phyloP scores from a whole-genome alignment of 2,888 invertebrate genomes.

The Uloborus plumipes region DNA sequence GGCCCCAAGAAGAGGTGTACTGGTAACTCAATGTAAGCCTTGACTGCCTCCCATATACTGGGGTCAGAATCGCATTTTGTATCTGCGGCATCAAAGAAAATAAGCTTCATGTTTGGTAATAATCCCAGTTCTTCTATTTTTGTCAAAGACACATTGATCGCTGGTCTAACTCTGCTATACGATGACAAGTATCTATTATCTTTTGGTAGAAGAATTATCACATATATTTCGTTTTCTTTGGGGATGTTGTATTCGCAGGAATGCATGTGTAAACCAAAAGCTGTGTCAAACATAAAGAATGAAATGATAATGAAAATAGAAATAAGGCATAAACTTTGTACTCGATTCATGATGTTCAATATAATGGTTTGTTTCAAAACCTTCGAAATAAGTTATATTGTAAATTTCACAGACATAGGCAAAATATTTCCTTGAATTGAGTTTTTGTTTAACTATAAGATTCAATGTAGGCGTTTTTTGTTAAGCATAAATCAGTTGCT shows the following conservation, averaged over 20 bases:
- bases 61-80: slow-evolving; percentile 68
- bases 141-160: slow-evolving; percentile 77
- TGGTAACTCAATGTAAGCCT: slow-evolving; percentile 39
- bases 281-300: background rate
- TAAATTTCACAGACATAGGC: no score
- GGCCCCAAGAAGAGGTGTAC: slow-evolving; percentile 64
- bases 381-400: no score
- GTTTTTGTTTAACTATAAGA: no score
- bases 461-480: no score
- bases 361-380: no score
- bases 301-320: no score
- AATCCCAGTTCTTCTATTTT: slow-evolving; percentile 70
- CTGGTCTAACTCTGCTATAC: slow-evolving; percentile 75
- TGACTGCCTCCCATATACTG: slow-evolving; percentile 74
- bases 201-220: slow-evolving; percentile 68
- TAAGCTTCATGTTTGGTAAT: slow-evolving; percentile 30
- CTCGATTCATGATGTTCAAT: no score
- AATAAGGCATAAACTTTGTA: no score
- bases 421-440: no score
- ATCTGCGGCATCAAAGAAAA: slow-evolving; percentile 38
- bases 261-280: background rate
- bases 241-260: background rate
- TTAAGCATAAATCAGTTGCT: no score
- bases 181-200: slow-evolving; percentile 66
- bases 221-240: slow-evolving; percentile 27